phyloP scores from a whole-genome alignment of 2,797 vertebrate genomes.

The Monodelphis domestica region DNA sequence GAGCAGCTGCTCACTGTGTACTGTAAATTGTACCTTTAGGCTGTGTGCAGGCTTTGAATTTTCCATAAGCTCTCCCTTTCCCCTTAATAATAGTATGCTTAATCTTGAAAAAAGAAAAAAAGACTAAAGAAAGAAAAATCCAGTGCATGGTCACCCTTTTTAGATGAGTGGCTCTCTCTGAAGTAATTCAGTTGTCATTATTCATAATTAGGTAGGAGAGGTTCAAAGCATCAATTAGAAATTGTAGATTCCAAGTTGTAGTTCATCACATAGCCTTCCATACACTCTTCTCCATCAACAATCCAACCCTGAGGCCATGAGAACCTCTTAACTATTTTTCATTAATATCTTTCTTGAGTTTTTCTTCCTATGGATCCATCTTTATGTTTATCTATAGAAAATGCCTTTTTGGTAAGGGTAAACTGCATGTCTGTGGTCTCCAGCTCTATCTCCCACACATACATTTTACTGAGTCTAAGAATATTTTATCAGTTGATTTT shows the following conservation, averaged over 20 bases:
- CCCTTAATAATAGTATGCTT: slow-evolving; percentile 39
- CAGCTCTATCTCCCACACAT: neutral
- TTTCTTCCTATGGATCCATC: slow-evolving; percentile 36
- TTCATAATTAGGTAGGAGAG: slow-evolving; percentile 16
- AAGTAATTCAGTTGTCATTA: slow-evolving; percentile 29
- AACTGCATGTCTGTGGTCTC: slow-evolving; percentile 32
- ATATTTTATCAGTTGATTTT: neutral
- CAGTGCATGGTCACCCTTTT: neutral
- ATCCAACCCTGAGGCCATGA: neutral
- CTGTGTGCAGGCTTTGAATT: slow-evolving; percentile 50
- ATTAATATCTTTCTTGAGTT: slow-evolving; percentile 36
- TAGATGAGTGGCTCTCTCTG: slow-evolving; percentile 44
- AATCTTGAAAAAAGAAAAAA: slow-evolving; percentile 11
- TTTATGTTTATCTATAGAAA: slow-evolving; percentile 35
- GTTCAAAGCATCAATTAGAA: slow-evolving; percentile 2
- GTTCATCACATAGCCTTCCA: neutral
- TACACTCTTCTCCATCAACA: neutral
- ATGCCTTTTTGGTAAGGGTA: slow-evolving; percentile 7
- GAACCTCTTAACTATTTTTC: neutral
- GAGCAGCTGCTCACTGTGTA: slow-evolving; percentile 48
- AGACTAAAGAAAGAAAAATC: slow-evolving; percentile 19
- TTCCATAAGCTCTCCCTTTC: slow-evolving; percentile 6
- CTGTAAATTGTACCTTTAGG: slow-evolving; percentile 54
- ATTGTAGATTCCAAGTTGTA: slow-evolving; percentile 12
- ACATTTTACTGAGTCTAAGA: neutral